A percentile compares a stretch with the other conserved stretches of the same genome.
Conservation (phyloP, 2,113 vertebrate genomes). For the Litocranius walleri region DNA sequence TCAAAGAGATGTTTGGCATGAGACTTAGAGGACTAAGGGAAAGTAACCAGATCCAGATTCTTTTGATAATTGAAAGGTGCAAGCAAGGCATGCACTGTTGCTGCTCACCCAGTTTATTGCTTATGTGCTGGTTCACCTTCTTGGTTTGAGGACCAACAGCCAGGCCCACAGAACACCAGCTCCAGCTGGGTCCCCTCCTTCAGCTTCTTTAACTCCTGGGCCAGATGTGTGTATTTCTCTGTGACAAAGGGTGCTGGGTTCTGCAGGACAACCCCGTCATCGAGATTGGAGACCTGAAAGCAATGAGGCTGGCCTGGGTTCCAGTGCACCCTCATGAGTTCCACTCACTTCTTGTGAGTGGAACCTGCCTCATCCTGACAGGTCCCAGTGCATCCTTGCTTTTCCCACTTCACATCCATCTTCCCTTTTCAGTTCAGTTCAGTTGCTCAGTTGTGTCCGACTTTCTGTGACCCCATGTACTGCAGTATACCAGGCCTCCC, state of each 20-base stretch:
- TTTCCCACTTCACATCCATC: not conserved
- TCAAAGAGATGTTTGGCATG: not conserved
- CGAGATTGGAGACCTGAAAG: not conserved
- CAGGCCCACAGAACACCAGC: not conserved
- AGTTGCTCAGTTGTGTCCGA: not conserved
- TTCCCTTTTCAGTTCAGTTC: not conserved
- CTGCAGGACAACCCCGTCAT: rapidly evolving
- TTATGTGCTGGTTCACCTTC: not conserved
- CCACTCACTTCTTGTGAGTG: not conserved
- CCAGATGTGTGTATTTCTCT: not conserved
- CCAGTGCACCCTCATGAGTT: not conserved
- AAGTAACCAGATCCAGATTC: not conserved
- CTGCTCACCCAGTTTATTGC: not conserved
- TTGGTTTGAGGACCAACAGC: not conserved
- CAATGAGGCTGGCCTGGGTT: not conserved
- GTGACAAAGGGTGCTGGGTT: not conserved
- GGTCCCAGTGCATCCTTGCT: not conserved
- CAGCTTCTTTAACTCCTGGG: not conserved
- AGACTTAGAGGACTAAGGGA: not conserved
- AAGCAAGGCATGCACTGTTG: not conserved
- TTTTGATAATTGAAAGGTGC: not conserved
- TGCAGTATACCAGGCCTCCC: not conserved
- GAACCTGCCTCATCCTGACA: not conserved
- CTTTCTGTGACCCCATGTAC: not conserved
- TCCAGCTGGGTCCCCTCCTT: not conserved